Evolutionary conservation across 2,113 vertebrate species (phyloP), one percentile per base, ranked within the genome.

Genomic region (Chunga burmeisteri): DNA sequence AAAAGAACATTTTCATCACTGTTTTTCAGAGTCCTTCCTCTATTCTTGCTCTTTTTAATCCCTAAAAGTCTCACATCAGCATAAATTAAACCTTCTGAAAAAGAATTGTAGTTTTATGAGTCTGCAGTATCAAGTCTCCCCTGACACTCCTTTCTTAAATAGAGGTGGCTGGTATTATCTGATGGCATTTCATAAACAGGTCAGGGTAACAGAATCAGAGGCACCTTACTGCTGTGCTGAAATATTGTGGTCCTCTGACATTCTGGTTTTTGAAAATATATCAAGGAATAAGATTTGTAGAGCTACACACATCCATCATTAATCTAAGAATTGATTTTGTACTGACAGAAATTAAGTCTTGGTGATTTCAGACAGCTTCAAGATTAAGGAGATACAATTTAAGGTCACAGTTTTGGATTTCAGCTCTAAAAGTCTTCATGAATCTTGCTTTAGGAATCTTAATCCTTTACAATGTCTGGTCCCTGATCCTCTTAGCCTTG

Each of bases 351-450:
- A 88, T 94, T 81, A 95, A 78, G 80, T 73, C 55, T 72, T 80
- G n/a, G 55, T 78, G 68, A 84, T 84, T 94, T 96, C 59, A 88
- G 80, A 55, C 40, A 83, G 67, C 58, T 93, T 90, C 53, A 81
- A 83, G 71, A 92, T 86, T 77, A 86, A 92, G 62, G 66, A 86
- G 67, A 73, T 66, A 92, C 7, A 81, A 88, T 84, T 52, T 73
- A 72, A 81, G 68, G 55, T 78, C 59, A 67, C 22, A 81, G 2
- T 70, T 96, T 91, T 84, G 42, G 38, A 78, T 86, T 92, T 88
- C 65, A 86, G 32, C 42, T 63, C 17, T 50, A 73, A 90, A 62
- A 26, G 21, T 49, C 71, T 40, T 12, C 36, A 58, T 29, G 46
- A 78, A 77, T 92, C 18, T 16, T 71, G 30, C 29, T 91, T 70